Evolutionary conservation across 1,140 invertebrate genomes (phyloP).

Genomic region (Caligus rogercresseyi): DNA sequence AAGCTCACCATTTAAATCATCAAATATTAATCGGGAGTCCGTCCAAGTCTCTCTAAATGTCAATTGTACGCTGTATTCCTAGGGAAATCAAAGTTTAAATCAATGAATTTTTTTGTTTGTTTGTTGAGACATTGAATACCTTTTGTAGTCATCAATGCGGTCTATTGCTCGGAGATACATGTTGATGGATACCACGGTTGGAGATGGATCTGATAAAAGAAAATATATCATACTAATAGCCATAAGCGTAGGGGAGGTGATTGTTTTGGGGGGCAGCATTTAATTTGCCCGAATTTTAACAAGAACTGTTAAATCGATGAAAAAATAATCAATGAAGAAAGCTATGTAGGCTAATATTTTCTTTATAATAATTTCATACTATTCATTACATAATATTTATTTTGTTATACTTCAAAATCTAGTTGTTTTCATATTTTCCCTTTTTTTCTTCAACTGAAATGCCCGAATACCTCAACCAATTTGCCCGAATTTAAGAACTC

Average conservation of each 20-base stretch:
- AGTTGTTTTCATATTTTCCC: too few relatives aligned
- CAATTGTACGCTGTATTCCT: constrained; percentile 88
- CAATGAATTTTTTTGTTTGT: too few relatives aligned
- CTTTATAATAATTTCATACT: neutral
- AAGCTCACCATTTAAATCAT: constrained; percentile 55
- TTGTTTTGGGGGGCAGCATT: too few relatives aligned
- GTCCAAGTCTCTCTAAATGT: constrained; percentile 91
- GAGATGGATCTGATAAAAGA: constrained; percentile 24
- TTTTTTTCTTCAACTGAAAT: too few relatives aligned
- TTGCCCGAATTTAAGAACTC: too few relatives aligned
- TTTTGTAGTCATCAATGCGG: constrained; percentile 96
- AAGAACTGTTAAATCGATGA: neutral
- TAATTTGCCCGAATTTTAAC: too few relatives aligned
- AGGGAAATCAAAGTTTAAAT: constrained; percentile 24
- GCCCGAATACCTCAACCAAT: too few relatives aligned
- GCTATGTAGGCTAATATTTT: neutral
- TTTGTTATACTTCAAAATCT: too few relatives aligned
- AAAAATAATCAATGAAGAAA: neutral
- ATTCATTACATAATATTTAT: neutral
- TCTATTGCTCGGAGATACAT: constrained; percentile 87
- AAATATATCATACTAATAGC: neutral
- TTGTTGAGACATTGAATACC: too few relatives aligned
- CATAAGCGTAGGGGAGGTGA: neutral
- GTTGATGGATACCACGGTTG: constrained; percentile 69
- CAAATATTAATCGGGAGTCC: constrained; percentile 73